Percentiles rank a stretch among this genome's conserved stretches.
Conservation (phyloP, 2,888 invertebrate species). For the Nebria brevicollis region DNA sequence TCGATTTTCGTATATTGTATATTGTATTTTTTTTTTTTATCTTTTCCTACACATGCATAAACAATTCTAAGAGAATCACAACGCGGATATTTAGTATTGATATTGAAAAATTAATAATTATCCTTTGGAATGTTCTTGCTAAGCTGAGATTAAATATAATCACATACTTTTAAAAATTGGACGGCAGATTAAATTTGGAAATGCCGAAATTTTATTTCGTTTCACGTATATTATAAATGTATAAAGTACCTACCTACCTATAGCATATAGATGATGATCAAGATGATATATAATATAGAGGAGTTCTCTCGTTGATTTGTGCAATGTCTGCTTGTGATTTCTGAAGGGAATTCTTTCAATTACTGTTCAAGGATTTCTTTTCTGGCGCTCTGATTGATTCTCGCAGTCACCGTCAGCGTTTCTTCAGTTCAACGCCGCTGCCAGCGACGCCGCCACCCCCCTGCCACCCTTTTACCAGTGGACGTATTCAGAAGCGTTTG, state of each 20-base stretch:
- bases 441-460: conserved; percentile 4
- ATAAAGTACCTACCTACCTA: not conserved
- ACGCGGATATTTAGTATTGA: too few species aligned
- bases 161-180: too few species aligned
- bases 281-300: not conserved
- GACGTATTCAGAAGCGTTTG: conserved; percentile 39
- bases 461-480: conserved; percentile 9
- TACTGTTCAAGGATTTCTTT: conserved; percentile 45
- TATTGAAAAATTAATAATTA: too few species aligned
- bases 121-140: too few species aligned
- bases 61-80: too few species aligned
- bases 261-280: not conserved
- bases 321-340: conserved; percentile 30
- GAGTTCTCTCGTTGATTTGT: not conserved
- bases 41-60: not conserved
- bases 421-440: not conserved
- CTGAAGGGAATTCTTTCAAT: conserved; percentile 47
- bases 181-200: too few species aligned
- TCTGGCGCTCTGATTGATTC: conserved; percentile 39
- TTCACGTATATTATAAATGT: not conserved
- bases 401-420: conserved; percentile 39
- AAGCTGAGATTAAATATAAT: too few species aligned
- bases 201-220: too few species aligned
- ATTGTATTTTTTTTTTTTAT: not conserved
- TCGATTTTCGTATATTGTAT: not conserved